Evolutionary conservation across 1,140 invertebrate species (phyloP).

Genomic region (Ceratina calcarata): DNA sequence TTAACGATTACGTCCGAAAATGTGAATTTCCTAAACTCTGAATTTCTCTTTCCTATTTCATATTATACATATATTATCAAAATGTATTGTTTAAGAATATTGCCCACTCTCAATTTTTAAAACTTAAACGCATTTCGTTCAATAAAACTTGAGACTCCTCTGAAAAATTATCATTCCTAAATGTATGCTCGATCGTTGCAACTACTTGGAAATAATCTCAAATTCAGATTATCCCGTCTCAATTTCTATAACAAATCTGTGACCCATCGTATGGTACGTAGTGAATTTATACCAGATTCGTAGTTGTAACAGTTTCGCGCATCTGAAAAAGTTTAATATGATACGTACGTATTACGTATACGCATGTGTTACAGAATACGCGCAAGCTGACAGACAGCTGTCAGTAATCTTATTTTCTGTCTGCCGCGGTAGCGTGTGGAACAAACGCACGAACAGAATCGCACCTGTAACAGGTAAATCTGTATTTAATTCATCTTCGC

Average conservation of each 20-base stretch:
- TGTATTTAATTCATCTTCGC: background rate
- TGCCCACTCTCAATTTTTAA: background rate
- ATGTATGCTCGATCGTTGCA: background rate
- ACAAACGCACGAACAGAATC: background rate
- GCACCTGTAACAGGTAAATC: background rate
- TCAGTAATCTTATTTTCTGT: background rate
- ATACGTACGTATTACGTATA: background rate
- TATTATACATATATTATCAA: conserved; percentile 79
- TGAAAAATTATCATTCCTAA: background rate
- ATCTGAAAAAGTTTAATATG: background rate
- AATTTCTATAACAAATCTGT: background rate
- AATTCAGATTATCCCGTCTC: background rate
- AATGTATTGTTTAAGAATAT: conserved; percentile 60
- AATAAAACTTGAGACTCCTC: background rate
- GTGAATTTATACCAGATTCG: background rate
- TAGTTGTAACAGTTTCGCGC: background rate
- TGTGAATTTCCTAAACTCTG: conserved; percentile 12
- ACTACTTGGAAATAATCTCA: conserved; percentile 4
- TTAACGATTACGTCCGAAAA: background rate
- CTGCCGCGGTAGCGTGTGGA: too few relatives aligned
- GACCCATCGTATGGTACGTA: background rate
- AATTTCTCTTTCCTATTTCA: conserved; percentile 53
- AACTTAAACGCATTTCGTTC: background rate
- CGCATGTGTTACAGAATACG: background rate
- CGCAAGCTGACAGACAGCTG: background rate